Evolutionary conservation across 37 sponge, comb jelly and placozoan species (phyloP), one percentile per base, ranked within the genome.

Genomic region (Cladorhizidae sp.): DNA sequence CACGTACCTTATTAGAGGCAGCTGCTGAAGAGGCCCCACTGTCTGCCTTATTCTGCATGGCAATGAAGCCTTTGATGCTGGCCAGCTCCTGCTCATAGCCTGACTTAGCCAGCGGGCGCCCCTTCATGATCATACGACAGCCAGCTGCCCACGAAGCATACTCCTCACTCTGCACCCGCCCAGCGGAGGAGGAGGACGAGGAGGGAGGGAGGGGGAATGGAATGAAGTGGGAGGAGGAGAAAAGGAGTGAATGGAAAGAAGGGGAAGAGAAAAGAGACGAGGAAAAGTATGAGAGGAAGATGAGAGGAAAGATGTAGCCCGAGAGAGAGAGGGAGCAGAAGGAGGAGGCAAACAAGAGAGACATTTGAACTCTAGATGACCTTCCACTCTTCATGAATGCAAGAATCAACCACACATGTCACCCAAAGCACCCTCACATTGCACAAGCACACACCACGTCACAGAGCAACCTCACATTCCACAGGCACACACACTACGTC

Each of bases 121-220:
- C 96, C 82, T 92, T 95, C 55, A 91, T 80, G n/a, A 91, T 92
- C 90, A 98, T 90, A 49, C 89, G 77, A 54, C 89, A 93, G 22
- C 97, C 97, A 42, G 99, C 94, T 85, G 91, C 89, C 99, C 99
- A 98, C 1, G 86, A 81, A 21, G 76, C 80, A 72, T 90, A 98
- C 74, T 98, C 94, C 40, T 96, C 94, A 74, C 80, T 72, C 95
- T 97, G 67, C 12, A 82, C 9, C 64, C 62, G 6, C 62, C 54
- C 33, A 38, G 3, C 28, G 38, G 49, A 40, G 23, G 29, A 59
- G 49, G 32, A 32, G 38, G 49, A 67, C 31, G 11, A 7, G 35
- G 51, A 59, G 20, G 40, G 39, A 59, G 40, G 63, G 78, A 15
- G 37, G 41, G 39, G 29, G 78, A 8, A 20, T 5, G 49, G 49